Percentiles rank a stretch among this genome's conserved stretches.
These are phyloP conservation scores for Drosophila lini DNA, from an alignment of 1,140 invertebrate species.

Conservation along the genomic window DNA sequence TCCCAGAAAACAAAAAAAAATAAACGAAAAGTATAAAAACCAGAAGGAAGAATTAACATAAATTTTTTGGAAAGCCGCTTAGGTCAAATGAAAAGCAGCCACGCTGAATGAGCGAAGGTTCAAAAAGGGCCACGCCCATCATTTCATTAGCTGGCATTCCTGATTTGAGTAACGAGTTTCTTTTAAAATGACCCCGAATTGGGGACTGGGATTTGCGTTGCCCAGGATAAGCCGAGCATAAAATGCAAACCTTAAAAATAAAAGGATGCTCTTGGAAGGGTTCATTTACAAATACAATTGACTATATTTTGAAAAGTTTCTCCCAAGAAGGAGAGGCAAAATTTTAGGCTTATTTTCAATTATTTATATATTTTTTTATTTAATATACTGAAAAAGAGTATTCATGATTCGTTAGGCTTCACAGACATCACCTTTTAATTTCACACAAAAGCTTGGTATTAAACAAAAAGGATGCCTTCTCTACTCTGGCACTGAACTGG, in stretches of 20 bases:
- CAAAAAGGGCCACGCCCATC: slow-evolving; percentile 16
- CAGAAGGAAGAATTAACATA: slow-evolving; percentile 44
- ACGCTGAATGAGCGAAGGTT: slow-evolving; percentile 16
- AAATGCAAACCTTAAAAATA: slow-evolving; percentile 8
- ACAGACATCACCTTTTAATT: neutral
- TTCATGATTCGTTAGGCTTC: neutral
- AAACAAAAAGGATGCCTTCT: slow-evolving; percentile 8
- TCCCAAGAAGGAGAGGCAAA: neutral
- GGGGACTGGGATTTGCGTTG: neutral
- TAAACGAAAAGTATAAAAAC: neutral
- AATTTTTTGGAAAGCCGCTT: slow-evolving; percentile 54
- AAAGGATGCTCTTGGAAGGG: neutral
- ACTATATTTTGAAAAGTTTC: too few species aligned
- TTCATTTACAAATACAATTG: neutral
- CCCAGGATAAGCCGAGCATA: neutral
- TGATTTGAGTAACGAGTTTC: slow-evolving; percentile 42
- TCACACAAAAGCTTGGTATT: slow-evolving; percentile 7
- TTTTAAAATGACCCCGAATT: slow-evolving; percentile 7
- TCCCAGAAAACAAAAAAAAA: slow-evolving; percentile 1
- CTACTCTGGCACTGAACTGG: neutral
- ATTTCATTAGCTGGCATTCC: slow-evolving; percentile 34
- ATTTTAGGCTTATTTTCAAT: neutral
- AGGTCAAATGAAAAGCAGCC: slow-evolving; percentile 52
- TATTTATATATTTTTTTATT: neutral
- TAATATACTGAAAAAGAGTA: neutral